Conservation (phyloP, 2,113 vertebrate species). For the Prinia subflava region DNA sequence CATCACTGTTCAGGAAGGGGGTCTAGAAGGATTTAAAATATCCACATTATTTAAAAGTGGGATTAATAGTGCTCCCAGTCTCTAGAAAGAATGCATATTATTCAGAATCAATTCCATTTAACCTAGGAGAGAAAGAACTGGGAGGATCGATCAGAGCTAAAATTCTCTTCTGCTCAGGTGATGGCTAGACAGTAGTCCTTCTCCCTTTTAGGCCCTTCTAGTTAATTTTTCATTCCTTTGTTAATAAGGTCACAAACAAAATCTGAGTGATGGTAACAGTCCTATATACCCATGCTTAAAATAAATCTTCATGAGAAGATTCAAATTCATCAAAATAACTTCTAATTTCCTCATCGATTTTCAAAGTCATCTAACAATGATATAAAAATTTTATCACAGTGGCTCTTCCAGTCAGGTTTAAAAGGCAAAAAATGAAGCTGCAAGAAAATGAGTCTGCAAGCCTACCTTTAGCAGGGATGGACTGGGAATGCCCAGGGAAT, state of each 20-base stretch:
- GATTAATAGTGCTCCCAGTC: background rate
- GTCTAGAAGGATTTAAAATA: background rate
- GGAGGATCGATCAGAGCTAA: rapidly evolving
- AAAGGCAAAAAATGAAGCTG: background rate
- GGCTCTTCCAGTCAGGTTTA: background rate
- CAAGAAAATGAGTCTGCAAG: background rate
- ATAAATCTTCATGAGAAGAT: background rate
- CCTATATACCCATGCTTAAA: background rate
- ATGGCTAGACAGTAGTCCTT: background rate
- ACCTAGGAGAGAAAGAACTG: background rate
- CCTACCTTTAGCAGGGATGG: background rate
- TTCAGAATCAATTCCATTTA: background rate
- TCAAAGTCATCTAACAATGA: background rate
- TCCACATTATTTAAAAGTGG: background rate
- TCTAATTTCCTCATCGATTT: background rate
- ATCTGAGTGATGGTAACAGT: background rate
- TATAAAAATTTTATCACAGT: background rate
- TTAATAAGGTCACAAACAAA: background rate
- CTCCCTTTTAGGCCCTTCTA: background rate
- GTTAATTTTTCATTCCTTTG: background rate
- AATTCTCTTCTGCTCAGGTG: background rate
- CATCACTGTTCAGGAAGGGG: background rate
- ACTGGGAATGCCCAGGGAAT: background rate
- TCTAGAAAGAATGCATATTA: background rate
- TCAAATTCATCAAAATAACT: background rate